Evolutionary conservation across 35 echinoderm and acorn worm genomes (phyloP), one percentile per base, ranked within the genome.

Genomic region (Anneissia japonica): DNA sequence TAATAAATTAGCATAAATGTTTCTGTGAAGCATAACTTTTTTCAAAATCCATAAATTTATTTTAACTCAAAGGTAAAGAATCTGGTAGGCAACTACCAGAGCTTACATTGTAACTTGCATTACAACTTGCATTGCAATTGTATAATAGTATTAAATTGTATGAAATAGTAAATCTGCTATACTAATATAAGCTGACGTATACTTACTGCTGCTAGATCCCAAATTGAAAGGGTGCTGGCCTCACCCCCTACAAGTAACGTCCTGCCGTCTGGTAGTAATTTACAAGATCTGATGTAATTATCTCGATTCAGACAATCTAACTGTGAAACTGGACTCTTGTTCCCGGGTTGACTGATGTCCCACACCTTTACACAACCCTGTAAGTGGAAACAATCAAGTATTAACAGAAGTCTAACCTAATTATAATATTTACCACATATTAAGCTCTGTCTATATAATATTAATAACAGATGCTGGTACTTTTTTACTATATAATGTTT

Each of bases 301-400:
- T 99, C 96, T 38, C 90, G 37, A 82, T 99, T 93, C 12, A 99
- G 80, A 55, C 96, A 99, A 74, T 99, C 96, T 41, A 99, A 80
- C 89, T 99, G 96, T 5, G 96, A 97, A 16, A 97, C 91, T 76
- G 95, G 95, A 85, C 95, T 97, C 78, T 93, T 97, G 30, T 89
- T 97, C 33, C 95, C 95, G 46, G 95, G 84, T 55, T 93, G 95
- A 84, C 95, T 97, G 81, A 97, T 97, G 86, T 97, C 95, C 95
- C 95, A 97, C 0, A 97, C 95, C 79, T 97, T 97, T 6, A 97
- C 96, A 87, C 91, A 99, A 75, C 96, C 91, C 96, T 99, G 91
- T 39, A 79, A 12, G 79, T 7, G 11, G 35, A 77, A 32, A 73
- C 36, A 43, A 45, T 39, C 43, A 11, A 74, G 33, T 7, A 38